phyloP scores from a whole-genome alignment of 2,113 vertebrate genomes.

The Camelus dromedarius region DNA sequence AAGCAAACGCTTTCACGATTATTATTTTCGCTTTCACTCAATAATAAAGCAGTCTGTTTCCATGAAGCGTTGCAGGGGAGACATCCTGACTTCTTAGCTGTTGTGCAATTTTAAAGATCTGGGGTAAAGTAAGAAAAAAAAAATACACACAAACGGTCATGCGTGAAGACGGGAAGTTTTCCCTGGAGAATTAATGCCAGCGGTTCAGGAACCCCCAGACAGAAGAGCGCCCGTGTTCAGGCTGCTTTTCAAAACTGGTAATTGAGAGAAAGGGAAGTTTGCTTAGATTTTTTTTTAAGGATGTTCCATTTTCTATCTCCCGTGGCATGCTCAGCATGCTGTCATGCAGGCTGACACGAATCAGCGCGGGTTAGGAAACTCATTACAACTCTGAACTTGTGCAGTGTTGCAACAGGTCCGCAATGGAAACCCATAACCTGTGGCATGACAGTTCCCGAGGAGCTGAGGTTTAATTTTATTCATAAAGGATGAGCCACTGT shows the following conservation, averaged over 20 bases:
- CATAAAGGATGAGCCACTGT: neutral
- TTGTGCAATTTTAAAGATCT: constrained; percentile 35
- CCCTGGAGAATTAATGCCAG: neutral
- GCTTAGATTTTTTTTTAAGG: neutral
- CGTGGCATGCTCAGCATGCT: neutral
- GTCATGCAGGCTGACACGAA: constrained; percentile 53
- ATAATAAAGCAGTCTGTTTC: constrained; percentile 43
- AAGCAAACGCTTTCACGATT: constrained; percentile 67
- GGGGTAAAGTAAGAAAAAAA: neutral
- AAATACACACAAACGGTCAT: neutral
- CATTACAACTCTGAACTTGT: constrained; percentile 66
- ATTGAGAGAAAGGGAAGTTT: neutral
- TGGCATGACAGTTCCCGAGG: neutral
- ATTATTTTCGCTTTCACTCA: constrained; percentile 67
- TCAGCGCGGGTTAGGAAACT: constrained; percentile 61
- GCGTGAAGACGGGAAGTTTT: constrained; percentile 24
- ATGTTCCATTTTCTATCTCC: constrained; percentile 48
- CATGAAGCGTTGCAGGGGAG: constrained; percentile 17
- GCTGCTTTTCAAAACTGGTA: constrained; percentile 68
- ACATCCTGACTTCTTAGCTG: constrained; percentile 23
- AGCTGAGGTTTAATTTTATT: constrained; percentile 57
- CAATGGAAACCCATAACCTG: constrained; percentile 74
- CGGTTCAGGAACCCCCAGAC: constrained; percentile 8
- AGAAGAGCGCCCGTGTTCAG: neutral
- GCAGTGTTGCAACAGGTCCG: constrained; percentile 57